Evolutionary conservation across 2,113 vertebrate genomes (phyloP).

Genomic region (Oreochromis aureus): DNA sequence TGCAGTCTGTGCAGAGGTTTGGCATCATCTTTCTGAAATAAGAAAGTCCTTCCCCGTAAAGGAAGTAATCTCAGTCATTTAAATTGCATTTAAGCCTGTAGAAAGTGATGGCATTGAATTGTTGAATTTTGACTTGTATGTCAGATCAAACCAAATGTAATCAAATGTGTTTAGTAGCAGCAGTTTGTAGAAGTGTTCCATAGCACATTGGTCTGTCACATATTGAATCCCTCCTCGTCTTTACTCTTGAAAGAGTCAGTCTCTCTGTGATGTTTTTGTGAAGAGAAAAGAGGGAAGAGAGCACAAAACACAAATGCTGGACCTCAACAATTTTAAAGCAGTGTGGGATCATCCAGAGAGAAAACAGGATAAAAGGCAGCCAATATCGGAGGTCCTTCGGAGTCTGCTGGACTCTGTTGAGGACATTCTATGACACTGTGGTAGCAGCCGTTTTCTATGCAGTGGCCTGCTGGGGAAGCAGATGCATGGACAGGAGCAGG

Average conservation of each 20-base stretch:
- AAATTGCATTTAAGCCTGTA: fast-evolving
- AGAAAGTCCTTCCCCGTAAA: not conserved
- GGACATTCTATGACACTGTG: not conserved
- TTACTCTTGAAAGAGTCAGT: not conserved
- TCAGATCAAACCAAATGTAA: not conserved
- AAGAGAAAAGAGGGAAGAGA: not conserved
- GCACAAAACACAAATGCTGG: not conserved
- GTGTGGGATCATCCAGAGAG: not conserved
- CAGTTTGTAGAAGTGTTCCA: fast-evolving
- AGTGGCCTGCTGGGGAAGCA: not conserved
- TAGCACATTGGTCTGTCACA: not conserved
- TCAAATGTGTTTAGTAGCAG: not conserved
- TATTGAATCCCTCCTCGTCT: fast-evolving
- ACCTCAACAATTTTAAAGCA: not conserved
- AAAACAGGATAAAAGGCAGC: not conserved
- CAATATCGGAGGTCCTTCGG: not conserved
- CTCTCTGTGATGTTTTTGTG: not conserved
- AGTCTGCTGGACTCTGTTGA: not conserved
- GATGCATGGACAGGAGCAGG: not conserved
- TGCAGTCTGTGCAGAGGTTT: not conserved
- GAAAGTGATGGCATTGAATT: not conserved
- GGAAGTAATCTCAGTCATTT: not conserved
- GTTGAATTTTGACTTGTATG: not conserved
- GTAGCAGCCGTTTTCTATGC: not conserved
- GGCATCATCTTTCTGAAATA: not conserved